These are phyloP conservation scores for Hucho hucho DNA, from an alignment of 2,113 vertebrate genomes.

Conservation along the genomic window DNA sequence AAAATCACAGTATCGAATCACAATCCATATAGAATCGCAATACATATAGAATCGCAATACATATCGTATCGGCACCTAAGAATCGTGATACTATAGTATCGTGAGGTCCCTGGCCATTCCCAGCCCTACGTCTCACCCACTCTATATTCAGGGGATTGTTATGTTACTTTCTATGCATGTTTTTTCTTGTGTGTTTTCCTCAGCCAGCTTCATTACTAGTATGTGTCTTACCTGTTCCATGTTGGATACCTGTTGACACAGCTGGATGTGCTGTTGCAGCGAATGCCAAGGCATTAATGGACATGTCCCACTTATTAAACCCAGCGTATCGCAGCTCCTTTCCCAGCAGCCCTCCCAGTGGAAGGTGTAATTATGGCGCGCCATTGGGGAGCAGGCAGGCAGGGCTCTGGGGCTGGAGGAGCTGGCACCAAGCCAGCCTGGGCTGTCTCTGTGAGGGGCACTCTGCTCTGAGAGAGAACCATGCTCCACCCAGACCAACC, in stretches of 20 bases:
- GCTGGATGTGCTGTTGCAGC: slow-evolving; percentile 51
- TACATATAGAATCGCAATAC: no score
- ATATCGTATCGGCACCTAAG: no score
- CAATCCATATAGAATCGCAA: no score
- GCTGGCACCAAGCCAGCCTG: slow-evolving; percentile 41
- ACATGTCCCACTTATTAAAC: slow-evolving; percentile 34
- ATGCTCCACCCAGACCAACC: slow-evolving; percentile 12
- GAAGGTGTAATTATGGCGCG: slow-evolving; percentile 57
- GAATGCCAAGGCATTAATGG: slow-evolving; percentile 45
- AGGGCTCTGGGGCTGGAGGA: slow-evolving; percentile 26
- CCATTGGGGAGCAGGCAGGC: slow-evolving; percentile 42
- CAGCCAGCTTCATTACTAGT: slow-evolving; percentile 26
- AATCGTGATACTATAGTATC: background rate
- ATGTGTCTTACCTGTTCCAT: slow-evolving; percentile 37
- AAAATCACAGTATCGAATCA: no score
- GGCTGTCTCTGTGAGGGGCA: slow-evolving; percentile 25
- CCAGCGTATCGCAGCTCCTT: slow-evolving; percentile 21
- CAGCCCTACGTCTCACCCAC: slow-evolving; percentile 5
- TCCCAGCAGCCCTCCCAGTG: slow-evolving; percentile 19
- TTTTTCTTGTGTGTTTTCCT: background rate
- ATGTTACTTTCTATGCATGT: background rate
- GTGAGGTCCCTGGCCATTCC: slow-evolving; percentile 35
- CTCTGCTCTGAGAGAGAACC: background rate
- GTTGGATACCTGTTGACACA: slow-evolving; percentile 46
- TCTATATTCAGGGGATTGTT: no score